These are phyloP conservation scores for Toxostoma redivivum DNA, from an alignment of 2,113 vertebrate species.

Conservation along the genomic window DNA sequence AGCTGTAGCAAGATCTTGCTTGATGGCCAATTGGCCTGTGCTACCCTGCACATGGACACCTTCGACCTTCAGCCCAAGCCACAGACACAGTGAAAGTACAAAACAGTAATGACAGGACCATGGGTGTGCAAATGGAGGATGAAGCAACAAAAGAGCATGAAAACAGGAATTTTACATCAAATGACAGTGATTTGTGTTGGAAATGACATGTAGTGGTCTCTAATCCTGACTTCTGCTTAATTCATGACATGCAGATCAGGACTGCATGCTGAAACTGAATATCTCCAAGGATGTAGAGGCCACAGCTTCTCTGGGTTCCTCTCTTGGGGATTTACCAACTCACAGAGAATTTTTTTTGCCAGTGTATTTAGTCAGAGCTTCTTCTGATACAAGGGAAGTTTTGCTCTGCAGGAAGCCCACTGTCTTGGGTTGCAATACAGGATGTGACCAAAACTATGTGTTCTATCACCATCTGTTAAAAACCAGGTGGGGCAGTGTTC, in stretches of 20 bases:
- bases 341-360: neutral
- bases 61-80: neutral
- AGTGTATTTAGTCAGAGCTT: neutral
- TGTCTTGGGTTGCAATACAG: too few relatives aligned
- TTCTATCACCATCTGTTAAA: too few relatives aligned
- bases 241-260: neutral
- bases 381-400: fast-evolving
- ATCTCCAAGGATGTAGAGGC: neutral
- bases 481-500: too few relatives aligned
- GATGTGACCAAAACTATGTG: too few relatives aligned
- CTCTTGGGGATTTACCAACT: neutral
- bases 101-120: neutral
- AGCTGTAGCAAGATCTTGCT: neutral
- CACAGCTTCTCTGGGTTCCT: neutral
- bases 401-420: neutral
- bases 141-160: neutral
- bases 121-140: fast-evolving
- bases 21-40: neutral
- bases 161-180: fast-evolving
- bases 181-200: neutral
- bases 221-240: neutral
- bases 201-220: fast-evolving
- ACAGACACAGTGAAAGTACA: neutral
- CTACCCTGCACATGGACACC: neutral
- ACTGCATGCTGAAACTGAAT: neutral